These are phyloP conservation scores for Nannoperca australis DNA, from an alignment of 2,797 vertebrate species.

Conservation along the genomic window DNA sequence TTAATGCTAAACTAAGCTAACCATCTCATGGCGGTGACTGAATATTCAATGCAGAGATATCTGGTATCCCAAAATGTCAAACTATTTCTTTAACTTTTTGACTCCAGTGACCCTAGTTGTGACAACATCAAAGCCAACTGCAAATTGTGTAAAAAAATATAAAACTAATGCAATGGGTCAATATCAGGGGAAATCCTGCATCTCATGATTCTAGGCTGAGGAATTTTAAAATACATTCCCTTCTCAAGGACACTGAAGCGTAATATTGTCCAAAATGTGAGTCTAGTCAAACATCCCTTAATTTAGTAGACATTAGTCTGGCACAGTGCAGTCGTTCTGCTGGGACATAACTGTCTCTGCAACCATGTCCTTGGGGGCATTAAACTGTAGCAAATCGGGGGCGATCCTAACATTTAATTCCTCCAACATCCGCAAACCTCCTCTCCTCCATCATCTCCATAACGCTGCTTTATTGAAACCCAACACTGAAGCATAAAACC, in stretches of 20 bases:
- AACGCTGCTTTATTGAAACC: slow-evolving; percentile 6
- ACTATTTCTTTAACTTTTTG: not conserved
- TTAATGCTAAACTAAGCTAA: no score
- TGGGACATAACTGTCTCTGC: slow-evolving; percentile 7
- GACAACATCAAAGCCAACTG: not conserved
- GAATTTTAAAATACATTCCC: not conserved
- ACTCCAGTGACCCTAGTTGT: no score
- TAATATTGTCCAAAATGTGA: slow-evolving; percentile 1
- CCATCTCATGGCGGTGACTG: not conserved
- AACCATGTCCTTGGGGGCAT: slow-evolving; percentile 5
- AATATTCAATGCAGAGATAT: not conserved
- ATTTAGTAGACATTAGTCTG: slow-evolving; percentile 22
- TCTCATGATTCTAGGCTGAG: not conserved
- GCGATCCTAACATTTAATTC: slow-evolving; percentile 28
- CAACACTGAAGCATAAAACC: slow-evolving; percentile 7
- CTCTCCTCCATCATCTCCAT: not conserved
- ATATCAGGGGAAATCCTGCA: not conserved
- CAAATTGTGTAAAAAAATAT: not conserved
- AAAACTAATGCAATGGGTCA: not conserved
- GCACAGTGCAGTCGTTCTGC: not conserved
- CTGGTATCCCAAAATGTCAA: not conserved
- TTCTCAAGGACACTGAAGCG: slow-evolving; percentile 1
- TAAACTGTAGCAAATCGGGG: slow-evolving; percentile 24
- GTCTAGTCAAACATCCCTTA: slow-evolving; percentile 3
- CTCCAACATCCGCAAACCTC: slow-evolving; percentile 20